Evolutionary conservation across 2,113 vertebrate genomes (phyloP).

Genomic region (Cinclus mexicanus): DNA sequence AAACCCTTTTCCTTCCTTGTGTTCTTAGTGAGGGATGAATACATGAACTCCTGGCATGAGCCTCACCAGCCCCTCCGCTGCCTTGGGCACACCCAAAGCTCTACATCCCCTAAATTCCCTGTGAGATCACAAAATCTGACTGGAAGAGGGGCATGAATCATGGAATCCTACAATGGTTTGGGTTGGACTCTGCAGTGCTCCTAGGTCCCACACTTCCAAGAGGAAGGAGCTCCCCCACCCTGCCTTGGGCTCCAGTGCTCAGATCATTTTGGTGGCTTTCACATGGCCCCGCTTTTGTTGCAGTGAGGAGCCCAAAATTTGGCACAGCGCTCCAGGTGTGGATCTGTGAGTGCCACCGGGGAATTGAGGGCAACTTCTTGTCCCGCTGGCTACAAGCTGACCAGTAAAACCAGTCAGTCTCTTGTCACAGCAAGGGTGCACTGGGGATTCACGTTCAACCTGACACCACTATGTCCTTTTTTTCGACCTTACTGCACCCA

Average conservation of each 20-base stretch:
- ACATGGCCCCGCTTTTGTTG: not conserved
- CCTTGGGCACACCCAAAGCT: not conserved
- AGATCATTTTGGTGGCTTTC: not conserved
- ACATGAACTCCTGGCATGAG: fast-evolving
- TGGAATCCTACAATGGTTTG: not conserved
- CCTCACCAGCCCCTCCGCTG: not conserved
- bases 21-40: not conserved
- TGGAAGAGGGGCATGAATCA: not conserved
- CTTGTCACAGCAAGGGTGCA: not conserved
- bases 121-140: not conserved
- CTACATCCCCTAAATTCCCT: not conserved
- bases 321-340: not conserved
- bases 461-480: not conserved
- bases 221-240: not conserved
- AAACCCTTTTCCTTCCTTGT: not conserved
- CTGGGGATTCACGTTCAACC: not conserved
- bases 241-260: not conserved
- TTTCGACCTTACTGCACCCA: not conserved
- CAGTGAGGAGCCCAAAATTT: not conserved
- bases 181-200: not conserved
- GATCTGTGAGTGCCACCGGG: no score
- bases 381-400: not conserved
- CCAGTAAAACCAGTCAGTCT: not conserved
- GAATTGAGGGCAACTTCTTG: not conserved
- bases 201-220: not conserved